phyloP scores from a whole-genome alignment of 2,888 invertebrate species.

The Agriotes lineatus region DNA sequence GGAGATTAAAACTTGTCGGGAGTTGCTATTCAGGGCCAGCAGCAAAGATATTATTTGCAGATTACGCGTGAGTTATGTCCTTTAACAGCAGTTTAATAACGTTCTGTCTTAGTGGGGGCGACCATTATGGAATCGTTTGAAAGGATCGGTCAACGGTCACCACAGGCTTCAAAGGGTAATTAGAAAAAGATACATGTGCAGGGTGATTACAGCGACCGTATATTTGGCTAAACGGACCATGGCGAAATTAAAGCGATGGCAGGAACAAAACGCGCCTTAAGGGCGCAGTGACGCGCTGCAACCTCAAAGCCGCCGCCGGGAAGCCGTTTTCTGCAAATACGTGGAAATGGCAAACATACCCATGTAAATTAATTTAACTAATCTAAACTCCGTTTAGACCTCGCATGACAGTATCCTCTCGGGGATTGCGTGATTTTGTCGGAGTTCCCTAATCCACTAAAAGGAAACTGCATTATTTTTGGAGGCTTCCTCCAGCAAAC shows the following conservation, averaged over 20 bases:
- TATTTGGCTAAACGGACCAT: slow-evolving; percentile 3
- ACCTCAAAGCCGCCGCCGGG: neutral
- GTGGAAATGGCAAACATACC: slow-evolving; percentile 5
- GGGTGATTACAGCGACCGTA: slow-evolving; percentile 1
- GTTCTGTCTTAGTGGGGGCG: neutral
- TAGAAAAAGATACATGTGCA: slow-evolving; percentile 11
- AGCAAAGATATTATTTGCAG: slow-evolving; percentile 46
- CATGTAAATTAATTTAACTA: slow-evolving; percentile 5
- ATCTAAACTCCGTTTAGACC: slow-evolving; percentile 10
- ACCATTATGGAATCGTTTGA: slow-evolving; percentile 13
- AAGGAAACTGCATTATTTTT: neutral
- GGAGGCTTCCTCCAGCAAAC: neutral
- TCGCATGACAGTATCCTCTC: slow-evolving; percentile 6
- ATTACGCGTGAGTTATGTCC: slow-evolving; percentile 45
- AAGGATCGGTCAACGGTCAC: slow-evolving; percentile 26
- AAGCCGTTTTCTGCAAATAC: neutral
- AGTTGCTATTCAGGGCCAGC: slow-evolving; percentile 35
- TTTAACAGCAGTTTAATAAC: slow-evolving; percentile 48
- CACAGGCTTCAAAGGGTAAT: slow-evolving; percentile 1
- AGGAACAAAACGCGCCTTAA: neutral
- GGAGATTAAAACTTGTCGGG: slow-evolving; percentile 49
- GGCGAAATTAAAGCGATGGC: neutral
- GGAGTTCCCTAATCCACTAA: slow-evolving; percentile 8
- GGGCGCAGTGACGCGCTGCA: neutral
- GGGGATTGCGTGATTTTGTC: slow-evolving; percentile 14